These are phyloP conservation scores for Phymastichus coffea DNA, from an alignment of 1,140 invertebrate genomes.

Conservation along the genomic window DNA sequence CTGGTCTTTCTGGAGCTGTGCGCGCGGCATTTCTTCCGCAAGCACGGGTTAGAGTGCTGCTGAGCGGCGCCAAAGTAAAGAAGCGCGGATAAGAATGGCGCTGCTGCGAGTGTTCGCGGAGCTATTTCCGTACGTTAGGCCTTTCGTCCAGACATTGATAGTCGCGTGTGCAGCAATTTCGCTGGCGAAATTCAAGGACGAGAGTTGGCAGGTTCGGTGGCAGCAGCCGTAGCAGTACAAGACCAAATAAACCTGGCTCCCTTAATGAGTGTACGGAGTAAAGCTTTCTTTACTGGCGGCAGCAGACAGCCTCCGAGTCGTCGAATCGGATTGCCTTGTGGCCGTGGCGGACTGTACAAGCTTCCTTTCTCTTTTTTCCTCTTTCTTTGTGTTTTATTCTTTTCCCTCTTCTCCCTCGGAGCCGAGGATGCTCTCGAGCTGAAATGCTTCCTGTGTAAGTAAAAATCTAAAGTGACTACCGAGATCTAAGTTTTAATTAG, in stretches of 20 bases:
- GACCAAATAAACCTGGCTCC: constrained; percentile 52
- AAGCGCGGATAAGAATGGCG: constrained; percentile 13
- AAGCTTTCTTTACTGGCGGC: constrained; percentile 54
- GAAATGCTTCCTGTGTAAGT: constrained; percentile 61
- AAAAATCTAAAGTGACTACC: constrained; percentile 61
- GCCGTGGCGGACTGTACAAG: constrained; percentile 45
- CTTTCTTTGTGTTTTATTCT: too few species aligned
- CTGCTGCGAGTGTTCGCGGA: constrained; percentile 11
- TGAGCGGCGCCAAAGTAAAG: constrained; percentile 1
- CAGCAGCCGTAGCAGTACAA: background rate
- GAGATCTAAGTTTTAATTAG: constrained; percentile 61
- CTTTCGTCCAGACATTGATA: too few species aligned
- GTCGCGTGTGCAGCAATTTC: too few species aligned
- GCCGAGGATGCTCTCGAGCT: too few species aligned
- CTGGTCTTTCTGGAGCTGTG: too few species aligned
- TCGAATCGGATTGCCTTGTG: constrained; percentile 48
- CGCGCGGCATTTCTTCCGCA: too few species aligned
- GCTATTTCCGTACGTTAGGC: too few species aligned
- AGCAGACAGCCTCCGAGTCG: constrained; percentile 5
- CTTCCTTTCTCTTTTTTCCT: too few species aligned
- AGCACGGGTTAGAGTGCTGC: background rate
- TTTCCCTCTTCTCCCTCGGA: too few species aligned
- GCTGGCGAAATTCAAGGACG: too few species aligned
- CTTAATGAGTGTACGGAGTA: constrained; percentile 59
- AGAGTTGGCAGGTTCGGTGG: too few species aligned